Conservation (phyloP, 2,113 vertebrate genomes). For the Sakesphorus luctuosus region DNA sequence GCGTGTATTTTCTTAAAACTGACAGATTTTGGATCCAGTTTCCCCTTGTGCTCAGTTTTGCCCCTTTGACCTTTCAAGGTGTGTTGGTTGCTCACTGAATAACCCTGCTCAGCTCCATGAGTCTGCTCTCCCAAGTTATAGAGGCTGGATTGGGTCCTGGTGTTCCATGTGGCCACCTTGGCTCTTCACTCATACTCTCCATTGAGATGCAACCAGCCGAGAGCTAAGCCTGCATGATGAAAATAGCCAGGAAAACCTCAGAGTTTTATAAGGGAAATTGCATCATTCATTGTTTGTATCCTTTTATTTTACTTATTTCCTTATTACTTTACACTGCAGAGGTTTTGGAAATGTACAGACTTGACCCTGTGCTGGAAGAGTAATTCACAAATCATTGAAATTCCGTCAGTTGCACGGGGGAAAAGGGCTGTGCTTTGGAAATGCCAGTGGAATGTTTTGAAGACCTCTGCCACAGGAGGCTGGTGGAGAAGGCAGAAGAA, state of each 20-base stretch:
- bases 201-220: not conserved
- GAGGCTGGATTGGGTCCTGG: not conserved
- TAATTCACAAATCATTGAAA: not conserved
- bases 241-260: conserved; percentile 10
- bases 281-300: not conserved
- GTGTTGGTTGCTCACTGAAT: not conserved
- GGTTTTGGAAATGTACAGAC: not conserved
- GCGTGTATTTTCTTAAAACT: not conserved
- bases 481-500: not conserved
- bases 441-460: not conserved
- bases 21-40: not conserved
- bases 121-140: not conserved
- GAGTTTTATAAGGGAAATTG: not conserved
- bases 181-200: not conserved
- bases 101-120: not conserved
- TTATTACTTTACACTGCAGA: not conserved
- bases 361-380: not conserved
- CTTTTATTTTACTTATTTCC: not conserved
- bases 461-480: not conserved
- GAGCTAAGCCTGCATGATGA: not conserved
- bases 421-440: not conserved
- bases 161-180: not conserved
- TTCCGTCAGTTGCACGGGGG: not conserved
- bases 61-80: not conserved
- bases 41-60: not conserved